Percentiles rank a stretch among this genome's conserved stretches.
These are phyloP conservation scores for Macrocentrus cingulum DNA, from an alignment of 1,140 invertebrate species.

Conservation along the genomic window DNA sequence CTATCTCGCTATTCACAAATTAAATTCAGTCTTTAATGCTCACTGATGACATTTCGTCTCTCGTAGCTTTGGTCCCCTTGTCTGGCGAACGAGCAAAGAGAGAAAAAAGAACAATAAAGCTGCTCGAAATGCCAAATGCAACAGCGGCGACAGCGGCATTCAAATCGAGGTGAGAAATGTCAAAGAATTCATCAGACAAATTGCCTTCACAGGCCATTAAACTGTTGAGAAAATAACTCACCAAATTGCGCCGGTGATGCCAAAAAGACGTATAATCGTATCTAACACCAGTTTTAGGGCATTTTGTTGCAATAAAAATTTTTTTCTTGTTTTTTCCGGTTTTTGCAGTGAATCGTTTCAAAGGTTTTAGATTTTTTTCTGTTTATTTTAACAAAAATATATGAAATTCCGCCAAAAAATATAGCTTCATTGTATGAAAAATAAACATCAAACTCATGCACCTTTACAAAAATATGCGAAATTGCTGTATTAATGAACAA, in stretches of 20 bases:
- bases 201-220: too few relatives aligned
- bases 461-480: too few relatives aligned
- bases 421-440: too few relatives aligned
- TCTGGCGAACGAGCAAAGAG: conserved; percentile 73
- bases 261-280: not conserved
- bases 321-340: too few relatives aligned
- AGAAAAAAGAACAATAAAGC: conserved; percentile 69
- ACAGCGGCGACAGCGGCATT: conserved; percentile 75
- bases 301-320: too few relatives aligned
- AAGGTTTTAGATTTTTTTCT: too few relatives aligned
- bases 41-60: conserved; percentile 24
- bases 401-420: too few relatives aligned
- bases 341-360: too few relatives aligned
- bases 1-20: conserved; percentile 18
- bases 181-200: not conserved
- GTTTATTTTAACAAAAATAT: too few relatives aligned
- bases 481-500: too few relatives aligned
- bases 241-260: not conserved
- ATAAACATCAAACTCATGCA: too few relatives aligned
- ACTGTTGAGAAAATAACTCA: not conserved
- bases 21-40: not conserved
- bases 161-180: conserved; percentile 65
- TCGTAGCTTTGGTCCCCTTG: conserved; percentile 68
- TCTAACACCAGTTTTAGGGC: too few relatives aligned
- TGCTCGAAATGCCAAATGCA: conserved; percentile 71